These are phyloP conservation scores for Sebastes glaucus DNA, from an alignment of 2,797 vertebrate genomes.

Conservation along the genomic window DNA sequence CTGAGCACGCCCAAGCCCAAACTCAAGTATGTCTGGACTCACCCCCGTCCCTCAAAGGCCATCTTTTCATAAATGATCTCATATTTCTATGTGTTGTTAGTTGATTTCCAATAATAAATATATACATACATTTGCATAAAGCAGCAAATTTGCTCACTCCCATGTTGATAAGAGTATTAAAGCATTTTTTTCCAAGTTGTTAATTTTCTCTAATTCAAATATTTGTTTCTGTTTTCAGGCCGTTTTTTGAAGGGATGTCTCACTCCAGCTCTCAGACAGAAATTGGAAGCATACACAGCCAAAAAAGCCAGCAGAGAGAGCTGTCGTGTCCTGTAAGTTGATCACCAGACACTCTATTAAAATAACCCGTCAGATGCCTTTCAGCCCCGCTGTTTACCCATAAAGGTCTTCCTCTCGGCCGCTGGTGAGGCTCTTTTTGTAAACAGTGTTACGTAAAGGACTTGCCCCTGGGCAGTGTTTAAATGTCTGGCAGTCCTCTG, in stretches of 20 bases:
- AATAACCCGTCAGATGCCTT: conserved; percentile 19
- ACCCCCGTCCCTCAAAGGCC: not conserved
- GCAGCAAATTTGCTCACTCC: too few species aligned
- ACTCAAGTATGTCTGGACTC: conserved; percentile 75
- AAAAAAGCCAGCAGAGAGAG: conserved; percentile 80
- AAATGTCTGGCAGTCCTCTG: conserved; percentile 41
- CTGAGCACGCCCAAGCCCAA: conserved; percentile 87
- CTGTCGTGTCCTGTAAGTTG: conserved; percentile 79
- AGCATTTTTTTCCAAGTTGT: not conserved
- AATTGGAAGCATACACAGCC: conserved; percentile 83
- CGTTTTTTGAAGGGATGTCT: conserved; percentile 87
- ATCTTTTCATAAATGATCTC: not conserved
- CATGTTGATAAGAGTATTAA: too few species aligned
- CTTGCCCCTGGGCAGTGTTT: conserved; percentile 30
- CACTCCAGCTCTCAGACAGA: conserved; percentile 88
- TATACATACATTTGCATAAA: too few species aligned
- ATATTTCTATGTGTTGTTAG: not conserved
- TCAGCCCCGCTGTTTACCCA: conserved; percentile 29
- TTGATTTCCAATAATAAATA: too few species aligned
- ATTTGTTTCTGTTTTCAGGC: conserved; percentile 71
- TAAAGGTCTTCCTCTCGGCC: conserved; percentile 4
- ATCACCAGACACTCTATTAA: conserved; percentile 13
- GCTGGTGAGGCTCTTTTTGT: conserved; percentile 15
- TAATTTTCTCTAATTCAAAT: not conserved
- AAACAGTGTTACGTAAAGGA: conserved; percentile 51